These are phyloP conservation scores for Achlya flavicornis DNA, from an alignment of 2,888 invertebrate species.

Conservation along the genomic window DNA sequence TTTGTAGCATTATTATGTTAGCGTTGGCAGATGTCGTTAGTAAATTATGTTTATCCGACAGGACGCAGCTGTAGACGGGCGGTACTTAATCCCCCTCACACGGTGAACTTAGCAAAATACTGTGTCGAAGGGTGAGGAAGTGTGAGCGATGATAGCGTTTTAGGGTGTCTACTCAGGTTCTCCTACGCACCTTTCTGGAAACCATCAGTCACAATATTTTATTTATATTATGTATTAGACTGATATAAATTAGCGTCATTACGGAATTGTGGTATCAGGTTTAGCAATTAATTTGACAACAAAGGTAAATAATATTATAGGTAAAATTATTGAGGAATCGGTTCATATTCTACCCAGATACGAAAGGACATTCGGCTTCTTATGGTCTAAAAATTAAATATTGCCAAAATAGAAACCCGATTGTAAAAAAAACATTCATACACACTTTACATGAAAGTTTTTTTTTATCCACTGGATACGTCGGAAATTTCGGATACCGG, in stretches of 20 bases:
- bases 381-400: too few species aligned
- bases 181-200: slow-evolving; percentile 33
- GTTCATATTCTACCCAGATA: too few species aligned
- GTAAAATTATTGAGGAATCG: too few species aligned
- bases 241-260: neutral
- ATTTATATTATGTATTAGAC: neutral
- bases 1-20: slow-evolving; percentile 66
- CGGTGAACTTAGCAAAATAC: slow-evolving; percentile 55
- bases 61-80: slow-evolving; percentile 66
- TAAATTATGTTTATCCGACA: slow-evolving; percentile 76
- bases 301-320: too few species aligned
- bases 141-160: slow-evolving; percentile 66
- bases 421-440: too few species aligned
- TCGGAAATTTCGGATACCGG: too few species aligned
- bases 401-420: too few species aligned
- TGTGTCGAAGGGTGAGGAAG: slow-evolving; percentile 54
- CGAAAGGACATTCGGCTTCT: too few species aligned
- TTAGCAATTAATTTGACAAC: too few species aligned
- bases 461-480: too few species aligned
- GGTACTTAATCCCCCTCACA: slow-evolving; percentile 66
- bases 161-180: slow-evolving; percentile 44
- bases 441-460: too few species aligned
- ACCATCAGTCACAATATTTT: slow-evolving; percentile 10
- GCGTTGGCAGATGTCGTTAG: slow-evolving; percentile 71
- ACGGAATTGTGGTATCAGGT: neutral